Percentiles rank a stretch among this genome's conserved stretches.
These are phyloP conservation scores for Lepidothrix coronata DNA, from an alignment of 2,113 vertebrate species.

Conservation along the genomic window DNA sequence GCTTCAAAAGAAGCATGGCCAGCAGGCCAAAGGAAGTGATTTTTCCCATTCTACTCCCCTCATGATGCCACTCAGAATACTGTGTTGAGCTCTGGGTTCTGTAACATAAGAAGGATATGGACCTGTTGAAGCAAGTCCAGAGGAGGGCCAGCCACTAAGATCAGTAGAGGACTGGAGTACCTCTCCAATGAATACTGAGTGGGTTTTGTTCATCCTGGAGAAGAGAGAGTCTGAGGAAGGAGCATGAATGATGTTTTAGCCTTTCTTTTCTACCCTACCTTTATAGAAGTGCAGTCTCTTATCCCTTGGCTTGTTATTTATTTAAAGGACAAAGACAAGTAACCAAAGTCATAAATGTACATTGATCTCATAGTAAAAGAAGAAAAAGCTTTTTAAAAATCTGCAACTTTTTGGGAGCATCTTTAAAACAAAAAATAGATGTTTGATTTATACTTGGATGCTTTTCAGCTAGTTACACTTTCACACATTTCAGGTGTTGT, in stretches of 20 bases:
- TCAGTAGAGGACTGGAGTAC: not conserved
- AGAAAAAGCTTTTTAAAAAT: not conserved
- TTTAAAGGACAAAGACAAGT: not conserved
- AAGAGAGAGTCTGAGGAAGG: not conserved
- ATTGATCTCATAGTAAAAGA: not conserved
- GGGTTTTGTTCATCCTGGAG: not conserved
- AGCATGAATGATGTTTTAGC: not conserved
- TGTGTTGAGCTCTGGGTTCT: not conserved
- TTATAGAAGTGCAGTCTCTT: not conserved
- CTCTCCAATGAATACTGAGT: not conserved
- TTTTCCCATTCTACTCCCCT: not conserved
- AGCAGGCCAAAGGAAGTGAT: not conserved
- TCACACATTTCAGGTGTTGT: not conserved
- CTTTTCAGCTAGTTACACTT: not conserved
- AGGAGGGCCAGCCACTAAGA: not conserved
- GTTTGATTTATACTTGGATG: not conserved
- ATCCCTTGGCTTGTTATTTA: not conserved
- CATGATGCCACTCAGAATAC: not conserved
- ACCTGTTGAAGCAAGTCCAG: not conserved
- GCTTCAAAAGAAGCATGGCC: not conserved
- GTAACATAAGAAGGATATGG: not conserved
- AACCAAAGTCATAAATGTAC: not conserved
- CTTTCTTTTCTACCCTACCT: not conserved
- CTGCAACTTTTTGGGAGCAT: not conserved
- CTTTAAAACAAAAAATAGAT: not conserved